These are phyloP conservation scores for Chaetodon trifasciatus DNA, from an alignment of 2,797 vertebrate genomes.

Conservation along the genomic window DNA sequence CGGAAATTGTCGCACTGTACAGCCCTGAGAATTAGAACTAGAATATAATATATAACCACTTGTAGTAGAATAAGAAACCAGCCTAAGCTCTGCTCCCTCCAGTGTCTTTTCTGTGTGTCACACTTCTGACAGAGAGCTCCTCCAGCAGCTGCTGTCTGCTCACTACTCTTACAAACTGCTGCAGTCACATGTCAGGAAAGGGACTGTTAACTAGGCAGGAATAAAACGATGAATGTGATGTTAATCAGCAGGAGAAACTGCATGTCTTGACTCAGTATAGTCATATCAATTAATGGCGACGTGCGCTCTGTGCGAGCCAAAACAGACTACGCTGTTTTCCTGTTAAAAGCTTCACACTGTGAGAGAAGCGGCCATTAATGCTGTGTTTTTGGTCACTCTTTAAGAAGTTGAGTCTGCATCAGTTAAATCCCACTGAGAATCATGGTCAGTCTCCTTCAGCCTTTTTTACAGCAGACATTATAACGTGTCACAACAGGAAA, in stretches of 20 bases:
- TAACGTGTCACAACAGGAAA: not conserved
- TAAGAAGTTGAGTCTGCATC: not conserved
- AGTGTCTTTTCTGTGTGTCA: not conserved
- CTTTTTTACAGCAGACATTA: not conserved
- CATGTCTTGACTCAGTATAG: not conserved
- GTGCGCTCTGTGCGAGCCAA: not conserved
- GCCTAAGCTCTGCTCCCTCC: not conserved
- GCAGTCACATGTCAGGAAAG: not conserved
- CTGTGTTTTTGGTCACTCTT: not conserved
- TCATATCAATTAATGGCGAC: not conserved
- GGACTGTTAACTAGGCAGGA: constrained; percentile 3
- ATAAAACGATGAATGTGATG: constrained; percentile 3
- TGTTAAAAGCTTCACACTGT: not conserved
- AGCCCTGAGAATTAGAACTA: too few species aligned
- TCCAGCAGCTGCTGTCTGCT: constrained; percentile 11
- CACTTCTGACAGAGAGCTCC: not conserved
- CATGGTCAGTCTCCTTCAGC: not conserved
- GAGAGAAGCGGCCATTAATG: not conserved
- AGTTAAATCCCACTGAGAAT: not conserved
- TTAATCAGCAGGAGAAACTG: not conserved
- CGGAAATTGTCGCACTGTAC: too few species aligned
- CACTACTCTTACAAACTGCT: not conserved
- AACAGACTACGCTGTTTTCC: not conserved
- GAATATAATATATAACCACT: not conserved
- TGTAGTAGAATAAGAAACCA: not conserved